These are phyloP conservation scores for Mesorhabditis belari DNA, from an alignment of 2,888 invertebrate genomes.

Conservation along the genomic window DNA sequence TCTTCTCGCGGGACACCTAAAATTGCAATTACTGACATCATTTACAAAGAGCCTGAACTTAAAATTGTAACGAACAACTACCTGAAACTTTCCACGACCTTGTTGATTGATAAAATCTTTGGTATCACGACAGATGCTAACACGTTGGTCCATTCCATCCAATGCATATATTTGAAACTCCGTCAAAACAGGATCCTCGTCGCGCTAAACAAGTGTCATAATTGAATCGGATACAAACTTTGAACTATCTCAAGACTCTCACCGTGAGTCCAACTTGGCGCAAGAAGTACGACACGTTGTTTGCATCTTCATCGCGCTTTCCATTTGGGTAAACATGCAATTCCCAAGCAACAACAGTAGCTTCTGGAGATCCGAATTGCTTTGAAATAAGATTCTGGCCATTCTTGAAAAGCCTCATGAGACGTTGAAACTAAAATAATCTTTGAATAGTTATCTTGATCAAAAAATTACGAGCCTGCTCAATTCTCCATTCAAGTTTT, in stretches of 20 bases:
- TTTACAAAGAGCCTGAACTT: neutral
- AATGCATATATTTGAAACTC: conserved; percentile 51
- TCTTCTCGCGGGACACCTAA: conserved; percentile 40
- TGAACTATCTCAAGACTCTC: neutral
- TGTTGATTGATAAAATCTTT: conserved; percentile 52
- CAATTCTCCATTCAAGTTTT: conserved; percentile 49
- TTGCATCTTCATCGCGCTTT: conserved; percentile 47
- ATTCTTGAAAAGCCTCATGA: conserved; percentile 48
- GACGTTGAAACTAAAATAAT: conserved; percentile 40
- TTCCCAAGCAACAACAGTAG: conserved; percentile 48
- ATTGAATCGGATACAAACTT: no score
- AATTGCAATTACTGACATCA: no score
- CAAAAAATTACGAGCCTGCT: conserved; percentile 25
- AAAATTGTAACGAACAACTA: conserved; percentile 3
- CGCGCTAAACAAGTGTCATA: conserved; percentile 38
- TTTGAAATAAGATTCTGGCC: conserved; percentile 42
- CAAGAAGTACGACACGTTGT: conserved; percentile 48
- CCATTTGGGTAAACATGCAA: conserved; percentile 51
- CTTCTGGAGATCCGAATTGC: conserved; percentile 40
- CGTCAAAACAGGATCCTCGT: conserved; percentile 49
- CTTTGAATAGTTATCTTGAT: neutral
- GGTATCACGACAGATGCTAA: conserved; percentile 48
- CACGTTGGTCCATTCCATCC: conserved; percentile 27
- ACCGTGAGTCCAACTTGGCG: conserved; percentile 42
- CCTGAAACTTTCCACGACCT: conserved; percentile 50